Evolutionary conservation across 2,888 invertebrate genomes (phyloP).

Genomic region (Rhingia campestris): DNA sequence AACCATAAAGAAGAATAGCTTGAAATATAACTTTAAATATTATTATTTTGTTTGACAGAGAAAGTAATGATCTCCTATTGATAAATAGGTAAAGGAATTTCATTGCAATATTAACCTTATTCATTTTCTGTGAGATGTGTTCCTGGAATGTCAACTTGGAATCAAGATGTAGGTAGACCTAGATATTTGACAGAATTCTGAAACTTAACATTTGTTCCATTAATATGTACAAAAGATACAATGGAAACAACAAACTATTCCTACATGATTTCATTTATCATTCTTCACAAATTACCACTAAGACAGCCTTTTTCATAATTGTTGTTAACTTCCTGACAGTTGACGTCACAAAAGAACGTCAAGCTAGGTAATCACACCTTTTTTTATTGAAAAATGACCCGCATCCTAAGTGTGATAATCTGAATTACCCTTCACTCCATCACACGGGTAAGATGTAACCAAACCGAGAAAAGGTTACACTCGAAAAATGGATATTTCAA

Average conservation of each 20-base stretch:
- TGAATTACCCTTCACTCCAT: neutral
- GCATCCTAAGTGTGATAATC: neutral
- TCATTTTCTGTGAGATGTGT: too few relatives aligned
- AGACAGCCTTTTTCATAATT: neutral
- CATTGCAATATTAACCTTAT: too few relatives aligned
- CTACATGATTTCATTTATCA: neutral
- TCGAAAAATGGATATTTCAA: constrained; percentile 5
- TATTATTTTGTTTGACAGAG: too few relatives aligned
- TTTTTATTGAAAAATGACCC: neutral
- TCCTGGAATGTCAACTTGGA: too few relatives aligned
- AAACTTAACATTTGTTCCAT: too few relatives aligned
- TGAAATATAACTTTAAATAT: too few relatives aligned
- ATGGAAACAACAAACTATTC: neutral
- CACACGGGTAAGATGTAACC: neutral
- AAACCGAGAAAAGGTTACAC: constrained; percentile 18
- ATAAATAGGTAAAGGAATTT: too few relatives aligned
- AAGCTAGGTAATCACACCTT: neutral
- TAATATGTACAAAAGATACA: too few relatives aligned
- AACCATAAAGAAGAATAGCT: too few relatives aligned
- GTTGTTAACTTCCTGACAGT: constrained; percentile 19
- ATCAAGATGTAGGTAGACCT: too few relatives aligned
- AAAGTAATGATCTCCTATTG: too few relatives aligned
- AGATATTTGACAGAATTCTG: too few relatives aligned
- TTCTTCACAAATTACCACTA: neutral
- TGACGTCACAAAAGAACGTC: neutral